These are phyloP conservation scores for Ahaetulla prasina DNA, from an alignment of 2,113 vertebrate species.

Conservation along the genomic window DNA sequence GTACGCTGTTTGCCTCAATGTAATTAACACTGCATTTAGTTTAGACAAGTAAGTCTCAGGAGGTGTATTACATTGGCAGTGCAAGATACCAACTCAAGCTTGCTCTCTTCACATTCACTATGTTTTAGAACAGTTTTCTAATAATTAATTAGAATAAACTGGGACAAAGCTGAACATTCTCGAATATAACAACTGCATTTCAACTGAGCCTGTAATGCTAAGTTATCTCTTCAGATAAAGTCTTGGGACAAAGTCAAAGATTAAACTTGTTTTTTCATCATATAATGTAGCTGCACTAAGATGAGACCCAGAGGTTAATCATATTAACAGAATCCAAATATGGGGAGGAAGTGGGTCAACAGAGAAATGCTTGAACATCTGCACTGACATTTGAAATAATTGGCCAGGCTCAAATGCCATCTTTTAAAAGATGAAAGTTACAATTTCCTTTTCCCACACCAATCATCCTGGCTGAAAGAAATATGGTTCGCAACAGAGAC, in stretches of 20 bases:
- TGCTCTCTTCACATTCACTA: slow-evolving; percentile 8
- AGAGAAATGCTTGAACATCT: slow-evolving; percentile 53
- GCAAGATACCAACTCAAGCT: neutral
- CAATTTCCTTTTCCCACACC: neutral
- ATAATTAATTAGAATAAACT: neutral
- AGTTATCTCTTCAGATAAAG: slow-evolving; percentile 59
- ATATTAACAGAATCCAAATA: slow-evolving; percentile 46
- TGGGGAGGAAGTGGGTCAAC: slow-evolving; percentile 32
- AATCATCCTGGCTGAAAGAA: neutral
- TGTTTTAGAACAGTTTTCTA: neutral
- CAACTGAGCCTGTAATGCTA: slow-evolving; percentile 45
- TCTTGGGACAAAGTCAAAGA: slow-evolving; percentile 52
- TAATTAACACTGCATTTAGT: neutral
- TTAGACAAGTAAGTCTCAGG: neutral
- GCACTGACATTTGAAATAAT: slow-evolving; percentile 50
- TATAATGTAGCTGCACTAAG: slow-evolving; percentile 46
- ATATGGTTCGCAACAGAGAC: neutral
- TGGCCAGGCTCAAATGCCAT: slow-evolving; percentile 36
- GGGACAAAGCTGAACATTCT: slow-evolving; percentile 26
- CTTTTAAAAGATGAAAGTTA: slow-evolving; percentile 36
- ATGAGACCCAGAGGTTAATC: slow-evolving; percentile 53
- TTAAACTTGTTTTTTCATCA: slow-evolving; percentile 57
- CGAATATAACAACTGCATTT: slow-evolving; percentile 41
- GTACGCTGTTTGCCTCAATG: neutral
- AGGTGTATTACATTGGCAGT: neutral